Base-by-base conservation (phyloP, 2,888 invertebrate genomes). In the Diaperis boleti region DNA sequence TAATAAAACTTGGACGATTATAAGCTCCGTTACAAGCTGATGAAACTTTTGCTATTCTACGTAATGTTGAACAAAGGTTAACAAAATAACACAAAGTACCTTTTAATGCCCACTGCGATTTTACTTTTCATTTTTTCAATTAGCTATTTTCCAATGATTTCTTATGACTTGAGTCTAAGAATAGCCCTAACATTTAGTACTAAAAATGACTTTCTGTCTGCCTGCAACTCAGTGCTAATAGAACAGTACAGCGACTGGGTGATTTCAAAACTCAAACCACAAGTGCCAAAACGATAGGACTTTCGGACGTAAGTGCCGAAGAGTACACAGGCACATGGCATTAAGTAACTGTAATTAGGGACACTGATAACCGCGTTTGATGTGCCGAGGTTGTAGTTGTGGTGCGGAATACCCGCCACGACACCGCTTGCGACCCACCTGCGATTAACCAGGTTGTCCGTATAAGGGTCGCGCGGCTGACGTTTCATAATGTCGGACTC, bases 401-500 rank as follows among this genome's bases (percentile, higher is more conserved):
- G 79, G 79, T 80, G 80, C 79, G 74, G 39, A 8, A 78, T 74
- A 80, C 76, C 78, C 76, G 73, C 74, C 74, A 77, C 76, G 76
- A 78, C 76, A 76, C 74, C 76, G 70, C 72, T 69, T 72, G 76
- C 78, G 81, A 86, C 89, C 88, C 87, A 95, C 95, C 97, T 96
- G 92, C 94, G 94, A 88, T 97, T 97, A 84, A 97, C 96, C 88
- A 97, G 92, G 90, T 96, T 96, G 91, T 97, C 97, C 86, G 92
- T 92, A 88, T 94, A 92, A 82, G 96, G 96, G 89, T 96, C 92
- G 88, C 96, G 92, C 82, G 96, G 96, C 88, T 94, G 93, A 84
- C 96, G 91, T 91, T 96, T 96, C 96, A 96, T 96, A 87, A 96
- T 97, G 91, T 96, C 96, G 84, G 94, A 95, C 89, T 97, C 96